phyloP scores from a whole-genome alignment of 2,797 vertebrate genomes.

The Atherinosoma microstoma region DNA sequence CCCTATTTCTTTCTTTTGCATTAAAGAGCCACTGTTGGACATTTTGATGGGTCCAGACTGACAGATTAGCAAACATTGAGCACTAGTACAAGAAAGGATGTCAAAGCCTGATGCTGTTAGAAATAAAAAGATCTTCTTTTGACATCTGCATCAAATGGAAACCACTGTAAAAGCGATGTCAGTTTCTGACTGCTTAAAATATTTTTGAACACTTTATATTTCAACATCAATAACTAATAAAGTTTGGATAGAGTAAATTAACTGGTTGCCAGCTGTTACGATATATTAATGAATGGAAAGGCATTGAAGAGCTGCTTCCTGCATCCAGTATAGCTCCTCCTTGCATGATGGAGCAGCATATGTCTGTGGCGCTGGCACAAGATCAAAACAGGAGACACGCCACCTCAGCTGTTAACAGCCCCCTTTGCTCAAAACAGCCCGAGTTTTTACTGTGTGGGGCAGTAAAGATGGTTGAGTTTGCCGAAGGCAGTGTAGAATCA shows the following conservation, averaged over 20 bases:
- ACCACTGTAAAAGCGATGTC: background rate
- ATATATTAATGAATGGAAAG: constrained; percentile 65
- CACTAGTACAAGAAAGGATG: constrained; percentile 6
- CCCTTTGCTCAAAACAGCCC: constrained; percentile 40
- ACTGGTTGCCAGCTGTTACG: constrained; percentile 70
- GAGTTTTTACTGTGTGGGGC: constrained; percentile 33
- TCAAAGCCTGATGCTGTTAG: constrained; percentile 17
- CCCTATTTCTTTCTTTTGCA: constrained; percentile 35
- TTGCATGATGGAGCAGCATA: constrained; percentile 73
- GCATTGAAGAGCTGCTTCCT: constrained; percentile 49
- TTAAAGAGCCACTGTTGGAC: constrained; percentile 46
- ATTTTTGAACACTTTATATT: constrained; percentile 11
- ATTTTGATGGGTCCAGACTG: constrained; percentile 22
- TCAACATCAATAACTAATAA: constrained; percentile 3
- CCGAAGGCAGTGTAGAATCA: constrained; percentile 31
- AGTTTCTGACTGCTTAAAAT: constrained; percentile 13
- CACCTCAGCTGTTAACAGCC: constrained; percentile 61
- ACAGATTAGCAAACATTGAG: constrained; percentile 26
- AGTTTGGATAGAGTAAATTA: constrained; percentile 65
- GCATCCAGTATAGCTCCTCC: constrained; percentile 66
- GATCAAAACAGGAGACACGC: constrained; percentile 72
- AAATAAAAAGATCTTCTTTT: background rate
- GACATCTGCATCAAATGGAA: constrained; percentile 16
- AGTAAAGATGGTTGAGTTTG: constrained; percentile 49
- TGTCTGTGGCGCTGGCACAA: constrained; percentile 70